Percentiles rank a stretch among this genome's conserved stretches.
Conservation (phyloP, 2,113 vertebrate species). For the Brachyhypopomus occidentalis region DNA sequence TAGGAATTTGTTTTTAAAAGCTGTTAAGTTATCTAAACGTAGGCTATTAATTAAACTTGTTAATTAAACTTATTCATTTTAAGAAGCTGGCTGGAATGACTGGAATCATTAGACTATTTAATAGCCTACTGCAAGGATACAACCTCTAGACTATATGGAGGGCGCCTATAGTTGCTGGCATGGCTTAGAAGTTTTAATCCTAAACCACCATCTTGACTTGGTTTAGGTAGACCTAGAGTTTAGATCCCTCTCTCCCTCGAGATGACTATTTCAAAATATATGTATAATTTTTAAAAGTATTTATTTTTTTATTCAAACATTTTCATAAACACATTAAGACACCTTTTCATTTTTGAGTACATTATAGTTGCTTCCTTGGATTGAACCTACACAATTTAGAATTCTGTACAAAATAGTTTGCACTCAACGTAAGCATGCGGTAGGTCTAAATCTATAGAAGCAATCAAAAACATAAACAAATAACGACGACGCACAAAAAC, state of each 20-base stretch:
- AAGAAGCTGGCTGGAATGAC: no score
- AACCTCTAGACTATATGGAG: no score
- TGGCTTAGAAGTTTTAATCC: no score
- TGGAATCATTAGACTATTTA: no score
- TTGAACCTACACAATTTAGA: constrained; percentile 50
- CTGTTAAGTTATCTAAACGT: no score
- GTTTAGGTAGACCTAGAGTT: not conserved
- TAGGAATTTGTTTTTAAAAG: no score
- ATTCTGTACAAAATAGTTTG: constrained; percentile 66
- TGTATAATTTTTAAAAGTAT: not conserved
- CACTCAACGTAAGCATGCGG: constrained; percentile 68
- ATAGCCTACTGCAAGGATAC: no score
- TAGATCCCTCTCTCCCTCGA: not conserved
- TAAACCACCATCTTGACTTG: not conserved
- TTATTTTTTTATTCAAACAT: constrained; percentile 75
- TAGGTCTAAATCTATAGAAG: constrained; percentile 20
- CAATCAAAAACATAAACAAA: constrained; percentile 36
- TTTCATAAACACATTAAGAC: constrained; percentile 72
- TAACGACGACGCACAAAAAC: constrained; percentile 39
- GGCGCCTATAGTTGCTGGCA: no score
- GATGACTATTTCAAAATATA: constrained; percentile 10
- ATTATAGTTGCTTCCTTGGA: constrained; percentile 56
- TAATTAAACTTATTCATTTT: no score
- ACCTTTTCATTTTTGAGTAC: constrained; percentile 68
- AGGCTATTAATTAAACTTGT: no score